Conservation (phyloP, 2,113 vertebrate species). For the Heliornis fulica region DNA sequence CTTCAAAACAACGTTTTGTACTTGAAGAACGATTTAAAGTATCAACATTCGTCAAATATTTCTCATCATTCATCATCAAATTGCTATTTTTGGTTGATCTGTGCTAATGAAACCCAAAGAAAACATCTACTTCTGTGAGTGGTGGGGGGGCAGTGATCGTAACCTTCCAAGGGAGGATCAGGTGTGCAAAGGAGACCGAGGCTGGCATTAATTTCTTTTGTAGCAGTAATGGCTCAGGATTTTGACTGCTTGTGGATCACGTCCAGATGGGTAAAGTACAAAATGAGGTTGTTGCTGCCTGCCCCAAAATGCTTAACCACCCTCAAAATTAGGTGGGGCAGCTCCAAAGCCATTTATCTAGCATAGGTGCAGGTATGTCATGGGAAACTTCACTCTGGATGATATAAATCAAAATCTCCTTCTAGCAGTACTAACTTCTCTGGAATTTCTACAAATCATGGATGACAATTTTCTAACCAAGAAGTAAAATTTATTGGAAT, state of each 20-base stretch:
- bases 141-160: background rate
- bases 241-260: background rate
- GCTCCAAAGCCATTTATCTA: background rate
- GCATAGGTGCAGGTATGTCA: background rate
- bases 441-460: constrained; percentile 38
- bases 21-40: background rate
- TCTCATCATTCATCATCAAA: background rate
- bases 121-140: background rate
- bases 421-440: background rate
- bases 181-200: background rate
- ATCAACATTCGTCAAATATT: background rate
- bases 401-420: background rate
- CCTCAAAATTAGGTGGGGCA: background rate
- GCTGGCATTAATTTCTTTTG: background rate
- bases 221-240: background rate
- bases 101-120: background rate
- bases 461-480: constrained; percentile 10
- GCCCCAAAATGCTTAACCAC: background rate
- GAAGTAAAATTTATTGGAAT: background rate
- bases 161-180: background rate
- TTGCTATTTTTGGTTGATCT: background rate
- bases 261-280: background rate
- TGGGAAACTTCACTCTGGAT: background rate
- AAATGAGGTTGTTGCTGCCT: background rate
- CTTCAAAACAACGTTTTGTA: background rate